Evolutionary conservation across 2,797 vertebrate species (phyloP).

Genomic region (Lepus oiostolus): DNA sequence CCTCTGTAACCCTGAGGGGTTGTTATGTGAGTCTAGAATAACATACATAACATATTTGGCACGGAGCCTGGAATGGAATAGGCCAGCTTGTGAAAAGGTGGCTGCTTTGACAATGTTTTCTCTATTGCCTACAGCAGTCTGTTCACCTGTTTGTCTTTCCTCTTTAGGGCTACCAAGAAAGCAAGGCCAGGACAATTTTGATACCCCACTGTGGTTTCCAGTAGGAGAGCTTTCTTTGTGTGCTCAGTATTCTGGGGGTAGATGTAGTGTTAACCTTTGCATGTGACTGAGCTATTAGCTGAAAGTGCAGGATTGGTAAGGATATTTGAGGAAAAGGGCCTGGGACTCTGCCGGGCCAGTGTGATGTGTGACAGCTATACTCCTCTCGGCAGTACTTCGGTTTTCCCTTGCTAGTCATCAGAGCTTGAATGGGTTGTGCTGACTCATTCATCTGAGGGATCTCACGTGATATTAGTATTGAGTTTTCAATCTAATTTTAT

Average conservation of each 20-base stretch:
- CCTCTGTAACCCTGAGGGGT: neutral
- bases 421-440: neutral
- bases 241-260: neutral
- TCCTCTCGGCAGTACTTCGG: neutral
- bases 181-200: neutral
- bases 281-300: neutral
- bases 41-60: neutral
- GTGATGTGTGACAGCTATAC: accelerated
- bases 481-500: neutral
- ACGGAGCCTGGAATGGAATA: accelerated
- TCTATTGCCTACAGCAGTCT: neutral
- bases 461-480: neutral
- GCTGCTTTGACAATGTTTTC: neutral
- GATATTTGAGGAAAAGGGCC: slow-evolving; percentile 4
- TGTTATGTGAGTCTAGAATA: neutral
- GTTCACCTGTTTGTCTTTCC: neutral
- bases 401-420: neutral
- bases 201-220: neutral
- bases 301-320: neutral
- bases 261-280: slow-evolving; percentile 11
- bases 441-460: neutral
- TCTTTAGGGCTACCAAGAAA: slow-evolving; percentile 9
- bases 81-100: neutral
- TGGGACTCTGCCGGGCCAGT: neutral
- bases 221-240: neutral